phyloP scores from a whole-genome alignment of 2,888 invertebrate species.

The Polia nebulosa region DNA sequence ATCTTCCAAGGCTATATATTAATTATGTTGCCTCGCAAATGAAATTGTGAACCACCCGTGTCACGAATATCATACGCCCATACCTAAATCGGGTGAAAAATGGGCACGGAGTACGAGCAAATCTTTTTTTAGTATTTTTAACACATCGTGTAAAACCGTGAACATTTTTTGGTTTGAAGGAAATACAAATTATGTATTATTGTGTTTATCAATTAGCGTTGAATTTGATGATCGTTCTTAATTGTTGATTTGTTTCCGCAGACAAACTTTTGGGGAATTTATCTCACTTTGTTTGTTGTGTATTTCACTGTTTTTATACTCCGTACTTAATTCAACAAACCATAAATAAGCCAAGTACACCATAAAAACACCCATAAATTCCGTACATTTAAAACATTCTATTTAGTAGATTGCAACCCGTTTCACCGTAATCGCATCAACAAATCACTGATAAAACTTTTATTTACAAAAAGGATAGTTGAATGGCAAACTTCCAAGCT shows the following conservation, averaged over 20 bases:
- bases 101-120: constrained; percentile 26
- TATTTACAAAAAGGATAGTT: constrained; percentile 62
- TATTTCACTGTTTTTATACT: constrained; percentile 7
- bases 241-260: not conserved
- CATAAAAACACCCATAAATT: constrained; percentile 51
- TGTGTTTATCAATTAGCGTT: not conserved
- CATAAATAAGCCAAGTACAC: constrained; percentile 41
- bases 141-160: constrained; percentile 5
- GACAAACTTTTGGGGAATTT: not conserved
- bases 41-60: constrained; percentile 34
- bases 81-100: constrained; percentile 29
- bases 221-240: not conserved
- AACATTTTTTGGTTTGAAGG: not conserved
- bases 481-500: constrained; percentile 63
- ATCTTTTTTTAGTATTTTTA: constrained; percentile 33
- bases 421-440: constrained; percentile 51
- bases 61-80: constrained; percentile 25
- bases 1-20: constrained; percentile 49
- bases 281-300: not conserved
- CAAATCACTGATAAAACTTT: constrained; percentile 62
- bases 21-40: constrained; percentile 46
- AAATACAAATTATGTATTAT: constrained; percentile 5
- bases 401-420: constrained; percentile 53
- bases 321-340: constrained; percentile 22
- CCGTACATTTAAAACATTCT: constrained; percentile 43